Evolutionary conservation across 2,113 vertebrate genomes (phyloP), one percentile per base, ranked within the genome.

Genomic region (Notarius lentiginosus): DNA sequence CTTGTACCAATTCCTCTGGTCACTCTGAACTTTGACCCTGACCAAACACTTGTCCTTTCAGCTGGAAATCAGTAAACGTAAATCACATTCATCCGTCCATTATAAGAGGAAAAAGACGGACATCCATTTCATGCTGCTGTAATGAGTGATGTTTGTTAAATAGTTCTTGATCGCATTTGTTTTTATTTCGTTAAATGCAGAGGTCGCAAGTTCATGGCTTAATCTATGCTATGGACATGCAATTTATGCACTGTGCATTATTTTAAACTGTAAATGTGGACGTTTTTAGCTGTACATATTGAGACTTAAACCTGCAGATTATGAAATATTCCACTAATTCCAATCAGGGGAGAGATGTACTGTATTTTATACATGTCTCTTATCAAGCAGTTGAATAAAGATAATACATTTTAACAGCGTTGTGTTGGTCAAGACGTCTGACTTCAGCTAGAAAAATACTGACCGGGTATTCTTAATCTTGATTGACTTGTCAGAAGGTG

Each of bases 321-420:
- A 79, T 81, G 82, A 88, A 88, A 66, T 79, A 85, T 87, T 82
- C 51, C 53, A 93, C 86, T 92, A 90, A 93, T 91, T 90, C 84
- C 87, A 82, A 86, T 34, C 53, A 70, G 66, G 55, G 24, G 89
- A 82, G 84, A 76, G 20, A 53, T 61, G 55, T 84, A 55, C 55
- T 83, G 84, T 89, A 89, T 82, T 81, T 53, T 81, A n/a, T 58
- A 17, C 79, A 1, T 85, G 18, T 27, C 73, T 73, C 63, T 70
- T 22, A 60, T 58, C 27, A 41, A 41, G 30, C 56, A 24, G 34
- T 68, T 7, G 60, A 83, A 85, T 82, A 89, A 53, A 90, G 81
- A 47, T 75, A 70, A 56, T 73, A 22, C 18, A 30, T 77, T 85
- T 15, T 84, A 51, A 85, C 53, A 0, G 49, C 14, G 10, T 77